Base-by-base conservation (phyloP, 2,113 vertebrate species). In the Pogona vitticeps region DNA sequence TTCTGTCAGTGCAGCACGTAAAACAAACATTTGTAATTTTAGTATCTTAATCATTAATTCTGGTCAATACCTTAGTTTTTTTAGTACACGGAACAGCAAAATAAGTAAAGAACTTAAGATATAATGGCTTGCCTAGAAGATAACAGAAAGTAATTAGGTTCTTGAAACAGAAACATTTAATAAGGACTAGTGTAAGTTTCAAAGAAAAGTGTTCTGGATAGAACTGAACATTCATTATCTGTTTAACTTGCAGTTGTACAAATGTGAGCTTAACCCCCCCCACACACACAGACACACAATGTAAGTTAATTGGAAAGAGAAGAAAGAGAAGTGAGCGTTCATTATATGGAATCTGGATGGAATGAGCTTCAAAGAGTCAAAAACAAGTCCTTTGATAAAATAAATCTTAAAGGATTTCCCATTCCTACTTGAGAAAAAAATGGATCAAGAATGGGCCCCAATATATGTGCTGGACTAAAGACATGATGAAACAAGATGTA, bases 81-180 rank as follows among this genome's bases (percentile, higher is more conserved):
- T 61, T 3, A 83, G 7, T 0, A 0, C 1, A 61, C 67, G 10
- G 1, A 65, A 81, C 1, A 56, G 3, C 1, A 91, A 90, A 86
- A 83, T 80, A 92, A 92, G 90, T 84, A 95, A 90, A 90, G 91
- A 94, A 93, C 84, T 71, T 31, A 42, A 63, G 63, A 92, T 91
- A 93, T 90, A 90, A 68, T 40, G 2, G 82, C 84, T 91, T 84
- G 81, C 21, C 40, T 18, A 61, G 26, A 82, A 86, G 88, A 77
- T 82, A 91, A 88, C 31, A 92, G 91, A 95, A 93, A 89, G 88
- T 38, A 18, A 52, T n/a, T n/a, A n/a, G n/a, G 68, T 7, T 83
- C 10, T n/a, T 31, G n/a, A n/a, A 85, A 77, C 40, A 83, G 12
- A 80, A 6, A 9, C 21, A 46, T 89, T 88, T 80, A 63, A 90